Base-by-base conservation (phyloP, 2,113 vertebrate genomes). In the Martes martes region DNA sequence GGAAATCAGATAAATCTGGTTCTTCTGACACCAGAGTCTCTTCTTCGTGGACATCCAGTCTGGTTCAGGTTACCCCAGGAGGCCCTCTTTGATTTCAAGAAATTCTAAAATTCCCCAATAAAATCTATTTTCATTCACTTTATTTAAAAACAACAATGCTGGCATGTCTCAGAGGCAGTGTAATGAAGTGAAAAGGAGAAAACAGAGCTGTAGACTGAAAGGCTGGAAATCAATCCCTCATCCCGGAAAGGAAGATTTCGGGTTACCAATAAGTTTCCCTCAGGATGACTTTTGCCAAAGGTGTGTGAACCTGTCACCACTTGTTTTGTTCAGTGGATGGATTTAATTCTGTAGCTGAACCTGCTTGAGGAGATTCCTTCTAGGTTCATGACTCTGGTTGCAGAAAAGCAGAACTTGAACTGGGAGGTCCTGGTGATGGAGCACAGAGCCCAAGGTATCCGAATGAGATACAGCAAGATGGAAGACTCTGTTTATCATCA, bases 341-440 rank as follows among this genome's bases (percentile, higher is more conserved):
- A 76, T 39, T 97, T 95, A 96, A 89, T 59, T 89, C 55, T 87
- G 65, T 33, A 50, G 42, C 52, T n/a, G 61, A 98, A 93, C 86
- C 74, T 86, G 86, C 93, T 23, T 24, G 63, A 86, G 50, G 39
- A 96, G 93, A 84, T 95, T 90, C 79, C 74, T 98, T 97, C 88
- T 63, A 92, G 87, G 95, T 95, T 97, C 95, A 36, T 90, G 87
- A 95, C 79, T 50, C 39, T 81, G 59, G 59, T 88, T 55, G 86
- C 87, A 31, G 91, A 71, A 52, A 57, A 33, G 71, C 14, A 65
- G 85, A 47, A 33, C 67, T 94, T 87, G 24, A 50, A 31, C 52
- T 55, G 8, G 19, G 11, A 61, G 83, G 33, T 18, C 76, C 55
- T 47, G 33, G 63, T 14, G 39, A 78, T 2, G 31, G 79, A 65